These are phyloP conservation scores for Epinotia ramella DNA, from an alignment of 2,888 invertebrate species.

Conservation along the genomic window DNA sequence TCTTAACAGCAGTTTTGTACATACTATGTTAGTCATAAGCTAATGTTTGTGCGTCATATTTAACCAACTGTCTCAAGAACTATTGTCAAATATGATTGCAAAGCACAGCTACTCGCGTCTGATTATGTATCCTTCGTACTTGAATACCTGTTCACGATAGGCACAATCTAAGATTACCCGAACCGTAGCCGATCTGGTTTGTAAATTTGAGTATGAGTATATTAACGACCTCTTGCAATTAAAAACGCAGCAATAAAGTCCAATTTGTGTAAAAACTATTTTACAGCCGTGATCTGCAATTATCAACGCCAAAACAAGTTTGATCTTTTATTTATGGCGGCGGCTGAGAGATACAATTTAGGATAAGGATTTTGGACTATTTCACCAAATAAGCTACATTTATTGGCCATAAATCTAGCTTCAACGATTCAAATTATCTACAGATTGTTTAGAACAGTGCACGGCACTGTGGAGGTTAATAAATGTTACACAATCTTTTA, in stretches of 20 bases:
- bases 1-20: constrained; percentile 31
- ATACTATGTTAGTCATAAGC: constrained; percentile 35
- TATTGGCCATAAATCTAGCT: neutral
- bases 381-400: neutral
- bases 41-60: constrained; percentile 42
- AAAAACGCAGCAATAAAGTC: constrained; percentile 19
- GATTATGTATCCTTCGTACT: constrained; percentile 18
- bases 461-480: neutral
- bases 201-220: constrained; percentile 16
- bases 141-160: constrained; percentile 15
- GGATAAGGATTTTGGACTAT: constrained; percentile 7
- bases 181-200: constrained; percentile 1
- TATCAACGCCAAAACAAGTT: constrained; percentile 31
- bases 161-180: constrained; percentile 1
- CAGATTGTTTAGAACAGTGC: constrained; percentile 1
- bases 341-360: constrained; percentile 9
- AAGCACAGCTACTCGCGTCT: constrained; percentile 16
- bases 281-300: constrained; percentile 25
- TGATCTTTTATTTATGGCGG: constrained; percentile 16
- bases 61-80: constrained; percentile 40
- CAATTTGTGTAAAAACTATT: constrained; percentile 27
- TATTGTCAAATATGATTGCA: constrained; percentile 43
- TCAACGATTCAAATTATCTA: neutral
- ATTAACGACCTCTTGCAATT: constrained; percentile 22
- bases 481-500: neutral